Conservation (phyloP, 2,113 vertebrate genomes). For the Scatophagus argus region DNA sequence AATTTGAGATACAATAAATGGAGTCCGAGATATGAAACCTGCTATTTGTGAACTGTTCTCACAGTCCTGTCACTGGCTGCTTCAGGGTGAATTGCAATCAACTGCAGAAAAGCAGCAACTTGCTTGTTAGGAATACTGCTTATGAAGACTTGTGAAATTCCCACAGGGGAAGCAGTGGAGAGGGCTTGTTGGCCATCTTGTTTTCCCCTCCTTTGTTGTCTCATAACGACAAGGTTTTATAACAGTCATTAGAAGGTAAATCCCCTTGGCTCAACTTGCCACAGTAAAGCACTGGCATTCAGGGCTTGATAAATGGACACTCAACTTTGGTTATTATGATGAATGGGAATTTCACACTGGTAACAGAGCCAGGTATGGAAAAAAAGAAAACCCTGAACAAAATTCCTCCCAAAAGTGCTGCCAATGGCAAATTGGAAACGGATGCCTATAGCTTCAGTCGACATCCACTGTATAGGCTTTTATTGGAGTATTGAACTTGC, state of each 20-base stretch:
- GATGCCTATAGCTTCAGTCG: slow-evolving; percentile 62
- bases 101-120: slow-evolving; percentile 13
- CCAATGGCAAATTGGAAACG: slow-evolving; percentile 74
- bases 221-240: slow-evolving; percentile 66
- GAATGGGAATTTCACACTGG: slow-evolving; percentile 81
- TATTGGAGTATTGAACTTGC: slow-evolving; percentile 59
- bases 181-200: slow-evolving; percentile 30
- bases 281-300: slow-evolving; percentile 54
- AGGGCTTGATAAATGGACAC: slow-evolving; percentile 81
- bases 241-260: slow-evolving; percentile 67
- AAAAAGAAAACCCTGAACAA: slow-evolving; percentile 30
- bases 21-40: slow-evolving; percentile 38
- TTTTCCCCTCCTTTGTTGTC: slow-evolving; percentile 59
- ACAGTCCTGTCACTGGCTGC: slow-evolving; percentile 1
- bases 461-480: slow-evolving; percentile 67
- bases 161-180: neutral
- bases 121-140: slow-evolving; percentile 21
- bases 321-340: slow-evolving; percentile 85
- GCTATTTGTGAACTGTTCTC: slow-evolving; percentile 45
- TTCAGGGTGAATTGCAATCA: slow-evolving; percentile 43
- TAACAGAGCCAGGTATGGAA: slow-evolving; percentile 68
- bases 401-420: slow-evolving; percentile 68
- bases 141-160: slow-evolving; percentile 18
- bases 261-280: slow-evolving; percentile 58
- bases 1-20: slow-evolving; percentile 42